Evolutionary conservation across 2,797 vertebrate genomes (phyloP), one percentile per base, ranked within the genome.

Genomic region (Capromys pilorides): DNA sequence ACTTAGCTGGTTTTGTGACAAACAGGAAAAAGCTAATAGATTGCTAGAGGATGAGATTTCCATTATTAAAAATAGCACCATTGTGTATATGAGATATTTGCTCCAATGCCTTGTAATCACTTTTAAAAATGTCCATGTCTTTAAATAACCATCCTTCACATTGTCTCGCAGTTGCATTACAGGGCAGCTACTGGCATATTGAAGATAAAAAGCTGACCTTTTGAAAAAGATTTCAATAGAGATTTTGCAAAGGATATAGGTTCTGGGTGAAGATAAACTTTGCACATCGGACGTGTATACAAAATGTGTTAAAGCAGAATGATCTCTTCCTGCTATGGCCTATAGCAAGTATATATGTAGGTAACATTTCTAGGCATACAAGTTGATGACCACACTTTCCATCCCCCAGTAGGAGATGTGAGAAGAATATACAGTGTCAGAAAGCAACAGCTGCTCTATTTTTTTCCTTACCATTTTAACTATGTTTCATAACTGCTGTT

Each of bases 201-300:
- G 36, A 77, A 94, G 57, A 75, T n/a, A 93, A 19, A 95, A 93
- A 78, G 10, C 31, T 88, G 73, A 96, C 28, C 59, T 93, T 93
- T 93, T 86, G 49, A n/a, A 86, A 75, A 41, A 28, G 75, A 51
- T 24, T 33, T 1, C 41, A 90, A 54, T 71, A 84, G 28, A 86
- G 28, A 18, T 90, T 91, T 96, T 88, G 18, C 31, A 87, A 49
- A 92, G 16, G 26, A 8, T 71, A 57, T 78, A 85, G 18, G 22
- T 78, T 94, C n/a, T 79, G 3, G 14, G 9, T 78, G 5, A 28
- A 94, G 39, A 73, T 88, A 73, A 9, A 31, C 71, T 90, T 85
- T 93, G 45, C 21, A 94, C 31, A 84, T 86, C 83, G 80, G 33
- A 79, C 79, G 0, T 78, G 4, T 95, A 16, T 94, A 28, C 2